A percentile compares a stretch with the other conserved stretches of the same genome.
These are phyloP conservation scores for Sorex fumeus DNA, from an alignment of 2,113 vertebrate species.

Conservation along the genomic window DNA sequence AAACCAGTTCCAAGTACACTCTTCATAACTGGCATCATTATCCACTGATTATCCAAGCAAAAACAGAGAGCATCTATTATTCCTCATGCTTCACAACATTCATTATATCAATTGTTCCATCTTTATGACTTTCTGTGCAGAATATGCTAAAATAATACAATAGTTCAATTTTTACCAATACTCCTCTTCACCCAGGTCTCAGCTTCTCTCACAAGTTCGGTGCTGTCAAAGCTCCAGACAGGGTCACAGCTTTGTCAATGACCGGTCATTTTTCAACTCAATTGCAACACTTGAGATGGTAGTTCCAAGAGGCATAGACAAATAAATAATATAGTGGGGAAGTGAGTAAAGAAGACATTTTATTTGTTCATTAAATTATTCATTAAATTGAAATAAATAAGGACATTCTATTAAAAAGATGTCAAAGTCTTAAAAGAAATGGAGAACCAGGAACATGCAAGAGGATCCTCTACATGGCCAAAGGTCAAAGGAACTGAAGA, in stretches of 20 bases:
- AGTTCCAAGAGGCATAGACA: not conserved
- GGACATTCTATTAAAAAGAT: not conserved
- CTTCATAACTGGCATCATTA: not conserved
- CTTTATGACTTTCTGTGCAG: not conserved
- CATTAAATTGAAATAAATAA: not conserved
- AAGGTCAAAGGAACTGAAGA: not conserved
- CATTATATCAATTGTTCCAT: not conserved
- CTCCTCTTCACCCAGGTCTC: not conserved
- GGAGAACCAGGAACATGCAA: not conserved
- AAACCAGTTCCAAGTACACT: not conserved
- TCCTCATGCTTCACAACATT: not conserved
- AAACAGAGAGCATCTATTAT: not conserved
- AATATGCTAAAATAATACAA: not conserved
- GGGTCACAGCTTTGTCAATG: not conserved
- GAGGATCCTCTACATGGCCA: not conserved
- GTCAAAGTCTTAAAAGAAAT: not conserved
- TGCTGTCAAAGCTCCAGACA: not conserved
- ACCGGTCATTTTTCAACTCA: not conserved
- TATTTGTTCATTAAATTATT: not conserved
- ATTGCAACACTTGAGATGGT: not conserved
- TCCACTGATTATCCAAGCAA: conserved; percentile 2
- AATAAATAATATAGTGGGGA: not conserved
- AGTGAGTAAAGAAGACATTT: not conserved
- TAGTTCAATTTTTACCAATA: not conserved
- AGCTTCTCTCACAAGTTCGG: no score